These are phyloP conservation scores for Euura lappo DNA, from an alignment of 1,140 invertebrate species.

Conservation along the genomic window DNA sequence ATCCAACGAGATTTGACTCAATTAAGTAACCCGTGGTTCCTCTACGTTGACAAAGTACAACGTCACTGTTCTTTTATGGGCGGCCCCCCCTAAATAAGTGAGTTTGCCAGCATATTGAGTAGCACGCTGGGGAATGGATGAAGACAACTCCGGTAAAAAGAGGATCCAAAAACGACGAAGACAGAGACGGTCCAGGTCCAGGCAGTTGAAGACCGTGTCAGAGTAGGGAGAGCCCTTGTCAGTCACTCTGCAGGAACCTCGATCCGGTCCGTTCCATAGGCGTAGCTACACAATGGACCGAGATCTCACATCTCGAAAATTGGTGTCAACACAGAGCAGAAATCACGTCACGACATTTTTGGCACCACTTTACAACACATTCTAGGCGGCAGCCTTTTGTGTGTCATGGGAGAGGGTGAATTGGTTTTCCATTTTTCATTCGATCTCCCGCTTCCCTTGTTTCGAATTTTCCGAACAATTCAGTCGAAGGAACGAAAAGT, in stretches of 20 bases:
- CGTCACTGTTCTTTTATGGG: conserved; percentile 53
- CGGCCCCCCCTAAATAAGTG: conserved; percentile 43
- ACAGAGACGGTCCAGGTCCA: conserved; percentile 2
- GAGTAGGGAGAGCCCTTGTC: conserved; percentile 38
- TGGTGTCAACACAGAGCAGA: background rate
- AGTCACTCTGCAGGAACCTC: conserved; percentile 37
- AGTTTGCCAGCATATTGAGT: conserved; percentile 45
- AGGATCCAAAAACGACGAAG: conserved; percentile 13
- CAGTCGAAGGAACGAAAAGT: background rate
- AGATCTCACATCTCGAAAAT: background rate
- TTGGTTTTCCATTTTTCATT: no score
- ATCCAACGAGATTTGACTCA: conserved; percentile 50
- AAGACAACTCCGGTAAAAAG: conserved; percentile 40
- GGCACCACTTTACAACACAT: no score
- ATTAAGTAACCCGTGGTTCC: conserved; percentile 41
- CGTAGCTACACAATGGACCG: background rate
- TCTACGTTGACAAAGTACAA: conserved; percentile 49
- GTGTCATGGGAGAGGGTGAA: no score
- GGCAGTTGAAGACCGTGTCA: conserved; percentile 19
- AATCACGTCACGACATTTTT: no score
- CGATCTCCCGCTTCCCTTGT: no score
- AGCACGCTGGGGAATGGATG: conserved; percentile 41
- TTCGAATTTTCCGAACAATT: background rate
- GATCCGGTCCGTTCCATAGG: conserved; percentile 12
- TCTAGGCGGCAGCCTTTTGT: no score